Percentiles rank a stretch among this genome's conserved stretches.
Conservation (phyloP, 2,797 vertebrate genomes). For the Poeciliopsis infans region DNA sequence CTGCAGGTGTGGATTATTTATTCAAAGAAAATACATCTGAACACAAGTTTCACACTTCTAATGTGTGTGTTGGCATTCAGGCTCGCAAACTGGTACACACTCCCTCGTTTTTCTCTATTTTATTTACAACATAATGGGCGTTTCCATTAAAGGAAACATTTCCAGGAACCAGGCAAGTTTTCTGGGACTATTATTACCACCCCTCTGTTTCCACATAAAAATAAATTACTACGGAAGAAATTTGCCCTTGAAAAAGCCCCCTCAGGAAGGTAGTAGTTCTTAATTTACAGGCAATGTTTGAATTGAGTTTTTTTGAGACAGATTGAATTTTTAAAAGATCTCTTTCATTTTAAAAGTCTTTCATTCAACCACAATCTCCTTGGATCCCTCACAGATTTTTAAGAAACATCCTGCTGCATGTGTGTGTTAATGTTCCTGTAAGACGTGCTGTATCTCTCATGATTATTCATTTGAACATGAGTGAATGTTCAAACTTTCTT, state of each 20-base stretch:
- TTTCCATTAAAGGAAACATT: background rate
- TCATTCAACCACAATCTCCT: background rate
- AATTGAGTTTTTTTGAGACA: background rate
- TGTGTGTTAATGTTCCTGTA: background rate
- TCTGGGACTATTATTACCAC: background rate
- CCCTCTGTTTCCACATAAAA: background rate
- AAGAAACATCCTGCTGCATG: background rate
- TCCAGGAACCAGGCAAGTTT: background rate
- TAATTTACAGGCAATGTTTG: background rate
- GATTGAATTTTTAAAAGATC: background rate
- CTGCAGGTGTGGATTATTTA: background rate
- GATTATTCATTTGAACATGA: background rate
- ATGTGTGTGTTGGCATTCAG: background rate
- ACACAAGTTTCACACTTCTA: background rate
- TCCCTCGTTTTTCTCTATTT: background rate
- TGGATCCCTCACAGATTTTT: background rate
- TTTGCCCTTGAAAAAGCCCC: background rate
- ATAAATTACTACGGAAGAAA: background rate
- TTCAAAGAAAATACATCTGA: background rate
- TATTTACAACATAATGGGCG: background rate
- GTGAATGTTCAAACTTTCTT: background rate
- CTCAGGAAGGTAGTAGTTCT: background rate
- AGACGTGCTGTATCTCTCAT: background rate
- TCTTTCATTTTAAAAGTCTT: background rate
- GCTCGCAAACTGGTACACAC: background rate